Conservation (phyloP, 2,113 vertebrate species). For the Seriola aureovittata region DNA sequence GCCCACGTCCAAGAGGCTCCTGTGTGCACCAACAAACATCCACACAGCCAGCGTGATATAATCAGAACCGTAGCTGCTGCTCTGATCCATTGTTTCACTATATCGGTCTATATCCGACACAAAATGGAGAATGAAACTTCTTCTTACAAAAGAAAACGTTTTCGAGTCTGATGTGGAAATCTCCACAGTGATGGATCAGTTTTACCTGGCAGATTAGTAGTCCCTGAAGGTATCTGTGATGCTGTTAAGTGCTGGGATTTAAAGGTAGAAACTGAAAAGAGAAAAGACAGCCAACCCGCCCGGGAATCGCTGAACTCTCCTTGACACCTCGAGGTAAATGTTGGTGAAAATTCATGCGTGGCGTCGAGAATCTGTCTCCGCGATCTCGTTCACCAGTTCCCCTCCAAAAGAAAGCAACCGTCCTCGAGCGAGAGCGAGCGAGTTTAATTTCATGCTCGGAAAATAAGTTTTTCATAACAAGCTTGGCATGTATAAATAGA, state of each 20-base stretch:
- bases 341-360: not conserved
- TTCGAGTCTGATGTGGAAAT: not conserved
- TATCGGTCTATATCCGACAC: not conserved
- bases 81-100: too few relatives aligned
- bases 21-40: too few relatives aligned
- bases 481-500: not conserved
- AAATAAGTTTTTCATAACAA: not conserved
- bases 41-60: too few relatives aligned
- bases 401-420: too few relatives aligned
- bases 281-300: not conserved
- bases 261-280: not conserved
- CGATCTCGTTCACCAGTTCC: not conserved
- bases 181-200: not conserved
- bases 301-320: constrained; percentile 4
- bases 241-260: not conserved
- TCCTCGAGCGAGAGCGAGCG: not conserved
- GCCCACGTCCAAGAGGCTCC: too few relatives aligned
- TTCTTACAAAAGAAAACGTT: not conserved
- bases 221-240: not conserved
- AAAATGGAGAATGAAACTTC: not conserved
- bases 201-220: not conserved
- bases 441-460: constrained; percentile 28
- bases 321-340: constrained; percentile 16
- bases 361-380: constrained; percentile 5
- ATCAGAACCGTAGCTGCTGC: too few relatives aligned